A percentile compares a stretch with the other conserved stretches of the same genome.
These are phyloP conservation scores for Aporrectodea caliginosa DNA, from an alignment of 1,140 invertebrate genomes.

Conservation along the genomic window DNA sequence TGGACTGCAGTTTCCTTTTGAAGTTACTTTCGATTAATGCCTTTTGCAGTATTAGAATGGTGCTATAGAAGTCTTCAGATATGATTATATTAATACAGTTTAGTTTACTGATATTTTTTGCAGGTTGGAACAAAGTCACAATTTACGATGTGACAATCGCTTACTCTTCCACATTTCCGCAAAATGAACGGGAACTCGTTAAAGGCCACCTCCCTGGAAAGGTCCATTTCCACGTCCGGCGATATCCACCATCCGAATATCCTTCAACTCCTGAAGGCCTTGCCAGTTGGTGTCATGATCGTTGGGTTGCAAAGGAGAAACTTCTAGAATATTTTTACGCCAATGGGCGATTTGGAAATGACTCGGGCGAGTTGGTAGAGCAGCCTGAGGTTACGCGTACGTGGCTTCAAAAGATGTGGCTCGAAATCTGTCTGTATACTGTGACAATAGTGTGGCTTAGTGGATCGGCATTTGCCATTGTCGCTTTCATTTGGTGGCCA, in stretches of 20 bases:
- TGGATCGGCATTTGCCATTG: not conserved
- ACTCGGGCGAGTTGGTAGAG: not conserved
- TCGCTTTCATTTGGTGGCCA: not conserved
- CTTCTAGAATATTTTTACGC: constrained; percentile 41
- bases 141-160: constrained; percentile 47
- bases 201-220: constrained; percentile 45
- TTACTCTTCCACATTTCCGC: constrained; percentile 43
- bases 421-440: not conserved
- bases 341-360: constrained; percentile 19
- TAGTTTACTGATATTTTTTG: constrained; percentile 21
- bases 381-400: not conserved
- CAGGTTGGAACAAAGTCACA: constrained; percentile 43
- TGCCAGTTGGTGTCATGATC: constrained; percentile 38
- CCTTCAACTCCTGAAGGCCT: constrained; percentile 38
- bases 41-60: not conserved
- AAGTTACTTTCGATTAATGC: not conserved
- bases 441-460: not conserved
- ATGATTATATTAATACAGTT: not conserved
- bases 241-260: constrained; percentile 34
- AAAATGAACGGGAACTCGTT: constrained; percentile 43
- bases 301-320: constrained; percentile 46
- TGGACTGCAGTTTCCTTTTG: not conserved
- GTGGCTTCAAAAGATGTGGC: not conserved
- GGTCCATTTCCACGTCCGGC: constrained; percentile 44
- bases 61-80: too few relatives aligned